Base-by-base conservation (phyloP, 2,888 invertebrate genomes). In the Plutella xylostella region DNA sequence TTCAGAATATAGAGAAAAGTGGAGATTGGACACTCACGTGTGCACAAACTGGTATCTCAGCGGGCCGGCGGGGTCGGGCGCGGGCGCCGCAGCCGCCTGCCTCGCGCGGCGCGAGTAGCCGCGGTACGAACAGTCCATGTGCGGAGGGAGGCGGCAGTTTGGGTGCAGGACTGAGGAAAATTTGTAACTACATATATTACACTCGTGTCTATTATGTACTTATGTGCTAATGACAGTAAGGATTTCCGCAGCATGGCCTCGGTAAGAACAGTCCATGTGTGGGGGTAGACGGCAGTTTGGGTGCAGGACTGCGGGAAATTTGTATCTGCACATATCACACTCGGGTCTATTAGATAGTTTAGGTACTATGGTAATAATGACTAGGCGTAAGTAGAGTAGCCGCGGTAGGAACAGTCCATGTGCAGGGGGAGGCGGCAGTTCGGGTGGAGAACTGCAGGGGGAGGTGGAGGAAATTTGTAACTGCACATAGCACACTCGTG, bases 391-490 rank as follows among this genome's bases (percentile, higher is more conserved):
- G 14, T 19, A 17, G n/a, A 14, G 45, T 77, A 79, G 0, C 61
- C 78, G 2, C 50, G 51, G 54, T 75, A 83, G 0, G 78, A 72
- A 0, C 68, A 57, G 48, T 80, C 78, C 15, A 74, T 52, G 53
- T 73, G 75, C 0, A 55, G 48, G 0, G 78, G 82, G 0, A 79
- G 61, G 0, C 78, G 76, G 45, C 78, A 77, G 57, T 82, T 82
- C 0, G 73, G 65, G 31, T 79, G 63, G 53, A 30, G 21, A 14
- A 12, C 4, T 41, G 18, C 15, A n/a, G n/a, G n/a, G n/a, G n/a
- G n/a, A n/a, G n/a, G n/a, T n/a, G n/a, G n/a, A n/a, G n/a, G n/a
- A n/a, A n/a, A n/a, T n/a, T n/a, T n/a, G n/a, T n/a, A n/a, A n/a
- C n/a, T n/a, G n/a, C n/a, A n/a, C n/a, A n/a, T n/a, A n/a, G n/a